Percentiles rank a stretch among this genome's conserved stretches.
phyloP scores from a whole-genome alignment of 1,140 invertebrate genomes.

The Hyposmocoma kahamanoa region DNA sequence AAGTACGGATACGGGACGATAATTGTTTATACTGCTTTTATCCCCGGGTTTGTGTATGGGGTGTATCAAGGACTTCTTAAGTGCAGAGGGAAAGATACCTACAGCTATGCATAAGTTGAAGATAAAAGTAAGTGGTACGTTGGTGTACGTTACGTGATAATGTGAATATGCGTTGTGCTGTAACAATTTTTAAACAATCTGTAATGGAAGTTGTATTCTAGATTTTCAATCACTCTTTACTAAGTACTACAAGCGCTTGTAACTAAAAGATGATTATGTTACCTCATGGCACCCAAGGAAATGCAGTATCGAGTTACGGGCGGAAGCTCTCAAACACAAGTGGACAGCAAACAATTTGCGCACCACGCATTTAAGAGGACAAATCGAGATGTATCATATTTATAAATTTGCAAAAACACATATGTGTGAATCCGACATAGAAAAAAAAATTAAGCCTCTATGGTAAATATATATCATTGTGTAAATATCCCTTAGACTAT shows the following conservation, averaged over 20 bases:
- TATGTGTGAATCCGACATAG: too few relatives aligned
- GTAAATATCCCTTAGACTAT: too few relatives aligned
- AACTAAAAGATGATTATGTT: not conserved
- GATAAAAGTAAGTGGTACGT: too few relatives aligned
- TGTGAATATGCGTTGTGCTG: not conserved
- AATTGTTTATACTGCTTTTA: too few relatives aligned
- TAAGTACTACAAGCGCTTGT: not conserved
- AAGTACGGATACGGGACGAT: too few relatives aligned
- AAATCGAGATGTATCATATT: conserved; percentile 17
- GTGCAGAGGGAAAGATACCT: too few relatives aligned
- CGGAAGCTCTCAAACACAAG: conserved; percentile 42
- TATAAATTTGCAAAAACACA: too few relatives aligned
- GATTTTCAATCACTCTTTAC: not conserved
- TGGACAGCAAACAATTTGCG: conserved; percentile 50
- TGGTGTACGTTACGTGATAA: not conserved
- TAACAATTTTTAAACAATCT: not conserved
- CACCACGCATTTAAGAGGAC: conserved; percentile 31
- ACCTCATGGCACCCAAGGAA: not conserved
- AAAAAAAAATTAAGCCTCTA: too few relatives aligned
- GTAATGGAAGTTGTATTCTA: not conserved
- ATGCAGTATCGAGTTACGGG: not conserved
- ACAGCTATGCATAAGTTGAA: too few relatives aligned
- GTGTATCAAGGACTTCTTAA: too few relatives aligned
- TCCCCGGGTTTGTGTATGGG: too few relatives aligned
- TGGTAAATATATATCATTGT: too few relatives aligned